These are phyloP conservation scores for Euleptes europaea DNA, from an alignment of 2,113 vertebrate genomes.

Conservation along the genomic window DNA sequence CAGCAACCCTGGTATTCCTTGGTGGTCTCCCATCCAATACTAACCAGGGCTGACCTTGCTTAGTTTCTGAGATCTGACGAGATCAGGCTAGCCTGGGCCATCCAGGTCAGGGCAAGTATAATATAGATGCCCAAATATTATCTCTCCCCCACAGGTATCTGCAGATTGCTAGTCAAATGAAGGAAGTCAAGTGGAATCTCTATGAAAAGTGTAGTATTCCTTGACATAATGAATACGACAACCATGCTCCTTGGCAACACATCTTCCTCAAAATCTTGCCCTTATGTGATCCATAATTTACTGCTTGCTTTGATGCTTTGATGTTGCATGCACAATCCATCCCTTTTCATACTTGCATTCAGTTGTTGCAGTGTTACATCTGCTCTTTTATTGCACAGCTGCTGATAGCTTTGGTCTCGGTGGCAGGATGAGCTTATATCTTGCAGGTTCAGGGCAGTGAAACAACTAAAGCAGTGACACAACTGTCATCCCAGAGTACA, in stretches of 20 bases:
- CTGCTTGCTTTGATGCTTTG: neutral
- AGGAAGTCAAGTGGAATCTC: neutral
- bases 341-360: neutral
- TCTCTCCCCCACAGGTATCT: neutral
- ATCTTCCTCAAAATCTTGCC: neutral
- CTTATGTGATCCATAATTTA: neutral
- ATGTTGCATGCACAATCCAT: neutral
- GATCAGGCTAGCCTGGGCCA: too few species aligned
- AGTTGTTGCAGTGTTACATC: neutral
- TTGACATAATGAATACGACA: neutral
- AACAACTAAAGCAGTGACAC: neutral
- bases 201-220: neutral
- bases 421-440: neutral
- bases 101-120: too few species aligned
- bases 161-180: neutral
- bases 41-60: too few species aligned
- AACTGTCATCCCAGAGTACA: neutral
- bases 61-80: too few species aligned
- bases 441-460: neutral
- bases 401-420: neutral
- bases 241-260: neutral
- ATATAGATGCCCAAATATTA: too few species aligned
- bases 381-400: neutral
- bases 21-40: too few species aligned
- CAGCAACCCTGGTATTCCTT: too few species aligned